Conservation (phyloP, 2,888 invertebrate species). For the Brachyptera risi region DNA sequence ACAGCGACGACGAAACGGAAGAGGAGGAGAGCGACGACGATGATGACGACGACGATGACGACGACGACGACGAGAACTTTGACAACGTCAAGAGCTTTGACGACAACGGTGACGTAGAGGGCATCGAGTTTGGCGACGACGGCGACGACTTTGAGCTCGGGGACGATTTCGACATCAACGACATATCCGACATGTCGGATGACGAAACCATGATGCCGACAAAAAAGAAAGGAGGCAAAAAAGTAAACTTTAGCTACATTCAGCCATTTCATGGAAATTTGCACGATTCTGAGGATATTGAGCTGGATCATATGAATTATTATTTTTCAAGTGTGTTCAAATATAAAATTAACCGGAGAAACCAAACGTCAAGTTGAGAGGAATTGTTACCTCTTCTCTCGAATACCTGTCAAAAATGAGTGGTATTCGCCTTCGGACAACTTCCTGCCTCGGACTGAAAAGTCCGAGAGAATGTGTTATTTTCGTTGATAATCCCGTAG, state of each 20-base stretch:
- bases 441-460: too few species aligned
- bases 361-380: too few species aligned
- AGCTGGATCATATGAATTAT: too few species aligned
- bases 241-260: constrained; percentile 10
- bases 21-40: constrained; percentile 32
- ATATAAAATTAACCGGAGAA: too few species aligned
- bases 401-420: too few species aligned
- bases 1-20: background rate
- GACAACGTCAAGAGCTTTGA: constrained; percentile 42
- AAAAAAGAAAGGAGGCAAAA: constrained; percentile 11
- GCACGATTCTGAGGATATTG: too few species aligned
- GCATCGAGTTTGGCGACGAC: constrained; percentile 36
- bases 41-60: constrained; percentile 30
- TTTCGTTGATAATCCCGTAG: too few species aligned
- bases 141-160: constrained; percentile 30
- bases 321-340: too few species aligned
- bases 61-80: constrained; percentile 36
- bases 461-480: too few species aligned
- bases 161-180: constrained; percentile 30
- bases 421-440: too few species aligned
- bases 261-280: too few species aligned
- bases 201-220: background rate
- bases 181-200: constrained; percentile 14
- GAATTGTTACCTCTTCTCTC: too few species aligned
- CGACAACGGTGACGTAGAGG: constrained; percentile 43